Evolutionary conservation across 2,113 vertebrate genomes (phyloP).

Genomic region (Serilophus lunatus): DNA sequence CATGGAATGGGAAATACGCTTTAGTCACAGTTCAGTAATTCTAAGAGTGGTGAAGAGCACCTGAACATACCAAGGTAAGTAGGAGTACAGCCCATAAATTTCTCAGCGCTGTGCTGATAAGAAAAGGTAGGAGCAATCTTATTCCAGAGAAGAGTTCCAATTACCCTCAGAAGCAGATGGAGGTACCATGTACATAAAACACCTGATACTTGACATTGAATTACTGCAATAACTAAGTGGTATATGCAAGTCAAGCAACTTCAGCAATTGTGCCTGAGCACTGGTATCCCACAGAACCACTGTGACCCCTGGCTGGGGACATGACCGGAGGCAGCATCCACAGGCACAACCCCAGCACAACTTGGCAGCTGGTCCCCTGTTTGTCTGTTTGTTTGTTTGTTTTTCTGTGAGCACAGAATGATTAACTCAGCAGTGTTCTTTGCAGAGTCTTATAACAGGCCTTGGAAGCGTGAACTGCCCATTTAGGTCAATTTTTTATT

Average conservation of each 20-base stretch:
- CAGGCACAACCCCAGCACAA: background rate
- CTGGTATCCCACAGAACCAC: background rate
- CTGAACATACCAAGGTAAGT: background rate
- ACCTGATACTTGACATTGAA: background rate
- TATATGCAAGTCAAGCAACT: background rate
- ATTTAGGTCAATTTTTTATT: background rate
- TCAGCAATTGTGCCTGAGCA: background rate
- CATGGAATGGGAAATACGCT: background rate
- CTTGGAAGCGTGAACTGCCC: background rate
- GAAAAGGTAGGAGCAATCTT: background rate
- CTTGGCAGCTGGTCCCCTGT: background rate
- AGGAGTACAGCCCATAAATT: background rate
- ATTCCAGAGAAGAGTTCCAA: background rate
- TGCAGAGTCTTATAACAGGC: background rate
- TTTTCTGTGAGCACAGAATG: background rate
- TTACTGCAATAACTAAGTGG: background rate
- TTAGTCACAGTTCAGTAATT: background rate
- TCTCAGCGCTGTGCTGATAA: background rate
- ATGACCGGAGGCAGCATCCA: background rate
- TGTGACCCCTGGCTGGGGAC: rapidly evolving
- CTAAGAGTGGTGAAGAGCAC: background rate
- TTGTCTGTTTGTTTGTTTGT: background rate
- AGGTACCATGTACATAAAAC: background rate
- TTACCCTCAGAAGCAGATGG: background rate
- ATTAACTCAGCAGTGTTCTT: background rate